These are phyloP conservation scores for Lipophrys pholis DNA, from an alignment of 2,113 vertebrate species.

Conservation along the genomic window DNA sequence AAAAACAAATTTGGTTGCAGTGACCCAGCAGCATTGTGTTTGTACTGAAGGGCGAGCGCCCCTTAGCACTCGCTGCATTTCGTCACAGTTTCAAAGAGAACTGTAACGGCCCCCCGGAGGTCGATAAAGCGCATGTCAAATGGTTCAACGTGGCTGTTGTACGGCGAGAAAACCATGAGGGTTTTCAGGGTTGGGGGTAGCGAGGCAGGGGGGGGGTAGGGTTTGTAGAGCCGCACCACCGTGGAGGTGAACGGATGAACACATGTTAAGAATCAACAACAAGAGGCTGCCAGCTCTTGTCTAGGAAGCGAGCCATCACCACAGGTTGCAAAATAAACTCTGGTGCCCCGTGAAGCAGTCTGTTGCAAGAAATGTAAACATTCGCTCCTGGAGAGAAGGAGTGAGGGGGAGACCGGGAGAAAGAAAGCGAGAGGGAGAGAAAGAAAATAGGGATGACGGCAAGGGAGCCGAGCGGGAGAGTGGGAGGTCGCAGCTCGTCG, in stretches of 20 bases:
- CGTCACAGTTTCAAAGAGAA: slow-evolving; percentile 64
- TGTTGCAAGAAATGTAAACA: slow-evolving; percentile 83
- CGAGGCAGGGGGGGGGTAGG: slow-evolving; percentile 25
- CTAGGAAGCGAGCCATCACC: slow-evolving; percentile 85
- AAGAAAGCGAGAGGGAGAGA: slow-evolving; percentile 39
- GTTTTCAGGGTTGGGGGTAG: slow-evolving; percentile 43
- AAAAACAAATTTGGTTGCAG: slow-evolving; percentile 46
- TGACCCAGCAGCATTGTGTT: slow-evolving; percentile 39
- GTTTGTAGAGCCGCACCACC: slow-evolving; percentile 28
- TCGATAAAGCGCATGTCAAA: slow-evolving; percentile 71
- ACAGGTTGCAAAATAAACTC: slow-evolving; percentile 86
- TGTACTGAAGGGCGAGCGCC: slow-evolving; percentile 48
- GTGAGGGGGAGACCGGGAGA: slow-evolving; percentile 45
- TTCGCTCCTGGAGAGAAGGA: slow-evolving; percentile 63
- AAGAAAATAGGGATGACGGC: slow-evolving; percentile 53
- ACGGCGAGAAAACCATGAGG: slow-evolving; percentile 69
- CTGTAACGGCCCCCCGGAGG: slow-evolving; percentile 50
- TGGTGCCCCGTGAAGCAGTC: slow-evolving; percentile 79
- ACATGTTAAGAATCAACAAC: slow-evolving; percentile 85
- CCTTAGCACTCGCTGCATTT: slow-evolving; percentile 58
- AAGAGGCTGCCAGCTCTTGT: slow-evolving; percentile 78
- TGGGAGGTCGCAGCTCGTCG: slow-evolving; percentile 41
- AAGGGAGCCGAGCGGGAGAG: slow-evolving; percentile 21
- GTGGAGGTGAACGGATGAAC: slow-evolving; percentile 80
- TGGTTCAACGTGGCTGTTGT: slow-evolving; percentile 69